Evolutionary conservation across 2,888 invertebrate genomes (phyloP).

Genomic region (Acleris sparsana): DNA sequence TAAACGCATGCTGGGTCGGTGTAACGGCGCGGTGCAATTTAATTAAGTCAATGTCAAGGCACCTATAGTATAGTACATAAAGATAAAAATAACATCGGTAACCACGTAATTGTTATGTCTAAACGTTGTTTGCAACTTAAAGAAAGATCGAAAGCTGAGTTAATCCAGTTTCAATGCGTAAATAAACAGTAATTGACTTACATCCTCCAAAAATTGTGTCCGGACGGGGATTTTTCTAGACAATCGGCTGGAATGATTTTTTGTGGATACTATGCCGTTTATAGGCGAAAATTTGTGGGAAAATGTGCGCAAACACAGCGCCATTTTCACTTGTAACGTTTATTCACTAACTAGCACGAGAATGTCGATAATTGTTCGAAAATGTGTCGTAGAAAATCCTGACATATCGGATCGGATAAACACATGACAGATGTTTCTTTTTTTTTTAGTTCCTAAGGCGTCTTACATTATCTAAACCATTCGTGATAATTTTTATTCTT

Average conservation of each 20-base stretch:
- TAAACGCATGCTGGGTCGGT: conserved; percentile 3
- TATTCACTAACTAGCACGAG: conserved; percentile 47
- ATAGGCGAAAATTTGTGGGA: conserved; percentile 82
- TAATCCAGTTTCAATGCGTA: conserved; percentile 2
- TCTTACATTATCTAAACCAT: neutral
- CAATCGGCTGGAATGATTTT: conserved; percentile 79
- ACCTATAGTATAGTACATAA: conserved; percentile 25
- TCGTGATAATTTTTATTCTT: too few species aligned
- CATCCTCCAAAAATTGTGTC: conserved; percentile 81
- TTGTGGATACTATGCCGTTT: conserved; percentile 79
- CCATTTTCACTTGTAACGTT: conserved; percentile 71
- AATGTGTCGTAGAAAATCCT: conserved; percentile 56
- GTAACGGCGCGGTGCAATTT: conserved; percentile 37
- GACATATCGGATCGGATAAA: conserved; percentile 59
- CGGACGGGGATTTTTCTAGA: conserved; percentile 76
- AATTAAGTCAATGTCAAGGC: conserved; percentile 66
- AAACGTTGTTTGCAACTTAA: conserved; percentile 22
- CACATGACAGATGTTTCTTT: conserved; percentile 52
- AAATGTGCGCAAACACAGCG: conserved; percentile 82
- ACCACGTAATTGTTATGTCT: conserved; percentile 24
- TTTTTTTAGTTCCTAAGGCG: conserved; percentile 39
- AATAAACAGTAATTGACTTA: conserved; percentile 54
- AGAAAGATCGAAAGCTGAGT: neutral
- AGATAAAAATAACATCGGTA: conserved; percentile 28
- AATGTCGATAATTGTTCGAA: conserved; percentile 55